Percentiles rank a stretch among this genome's conserved stretches.
These are phyloP conservation scores for Actenoides hombroni DNA, from an alignment of 2,113 vertebrate species.

Conservation along the genomic window DNA sequence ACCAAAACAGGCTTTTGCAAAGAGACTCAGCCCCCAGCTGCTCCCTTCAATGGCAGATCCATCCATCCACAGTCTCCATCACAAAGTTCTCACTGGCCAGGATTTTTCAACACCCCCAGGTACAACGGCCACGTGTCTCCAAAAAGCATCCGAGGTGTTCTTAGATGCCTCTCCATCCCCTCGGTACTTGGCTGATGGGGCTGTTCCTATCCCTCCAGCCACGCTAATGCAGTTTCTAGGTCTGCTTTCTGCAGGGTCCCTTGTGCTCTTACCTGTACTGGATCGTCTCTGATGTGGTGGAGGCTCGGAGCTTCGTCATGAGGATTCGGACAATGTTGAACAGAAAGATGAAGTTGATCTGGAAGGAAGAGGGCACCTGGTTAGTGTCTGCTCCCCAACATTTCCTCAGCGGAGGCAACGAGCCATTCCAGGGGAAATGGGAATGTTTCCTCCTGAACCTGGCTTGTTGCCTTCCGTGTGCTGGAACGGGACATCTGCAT, in stretches of 20 bases:
- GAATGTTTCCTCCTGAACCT: neutral
- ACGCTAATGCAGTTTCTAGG: neutral
- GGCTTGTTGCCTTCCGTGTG: neutral
- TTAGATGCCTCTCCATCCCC: neutral
- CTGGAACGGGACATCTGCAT: neutral
- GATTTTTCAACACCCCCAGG: neutral
- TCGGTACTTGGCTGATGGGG: neutral
- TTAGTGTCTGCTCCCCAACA: accelerated
- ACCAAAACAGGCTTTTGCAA: neutral
- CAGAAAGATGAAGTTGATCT: constrained; percentile 97
- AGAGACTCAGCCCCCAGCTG: neutral
- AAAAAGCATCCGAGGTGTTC: neutral
- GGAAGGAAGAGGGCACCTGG: constrained; percentile 16
- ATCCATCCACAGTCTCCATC: neutral
- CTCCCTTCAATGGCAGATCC: neutral
- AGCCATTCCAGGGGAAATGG: neutral
- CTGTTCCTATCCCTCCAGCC: neutral
- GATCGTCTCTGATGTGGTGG: constrained; percentile 92
- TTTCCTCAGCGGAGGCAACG: neutral
- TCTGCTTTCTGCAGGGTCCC: neutral
- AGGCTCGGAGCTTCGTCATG: constrained; percentile 94
- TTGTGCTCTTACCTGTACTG: constrained; percentile 78
- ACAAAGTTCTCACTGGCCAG: neutral
- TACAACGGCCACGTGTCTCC: accelerated
- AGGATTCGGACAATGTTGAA: constrained; percentile 97